Base-by-base conservation (phyloP, 2,888 invertebrate genomes). In the Hetaerina titia region DNA sequence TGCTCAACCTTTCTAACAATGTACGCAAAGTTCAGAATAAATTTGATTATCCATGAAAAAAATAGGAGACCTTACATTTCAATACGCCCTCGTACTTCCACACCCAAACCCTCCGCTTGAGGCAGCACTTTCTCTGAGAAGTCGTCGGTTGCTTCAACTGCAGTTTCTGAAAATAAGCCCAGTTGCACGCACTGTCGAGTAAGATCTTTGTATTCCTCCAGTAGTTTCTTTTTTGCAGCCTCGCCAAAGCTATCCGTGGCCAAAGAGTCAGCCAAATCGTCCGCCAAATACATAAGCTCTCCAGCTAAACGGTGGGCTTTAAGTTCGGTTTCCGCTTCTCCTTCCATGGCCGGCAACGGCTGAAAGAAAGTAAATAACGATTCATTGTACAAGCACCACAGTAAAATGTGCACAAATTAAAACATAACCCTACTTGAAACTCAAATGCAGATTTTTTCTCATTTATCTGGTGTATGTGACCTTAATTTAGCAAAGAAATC, bases 261-360 rank as follows among this genome's bases (percentile, higher is more conserved):
- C 56, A 69, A 8, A 60, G n/a, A 22, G 13, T 56, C 69, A n/a
- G 69, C 56, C 64, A 92, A 45, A 92, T 92, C 22, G 69, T 92
- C 92, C n/a, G 64, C 92, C 69, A 92, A 74, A 69, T 60, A 69
- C 69, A 92, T n/a, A 11, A 74, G 25, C 4, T 92, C 92, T n/a
- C 92, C 92, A 19, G 69, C 69, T 15, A 92, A 69, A 69, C 74
- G 92, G 17, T 92, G 69, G 19, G 56, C 64, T 22, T 64, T 92
- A 13, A 31, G 69, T 56, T 92, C 56, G n/a, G 69, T 17, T 11
- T 69, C 92, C 0, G 17, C 74, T 31, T 92, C n/a, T 13, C 17
- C 92, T 69, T 92, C 92, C 69, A 92, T 69, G 7, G 56, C 31
- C 19, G 92, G 92, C 57, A 92, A 57, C 56, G 92, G 92, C 92